These are phyloP conservation scores for Cephalopterus ornatus DNA, from an alignment of 2,113 vertebrate genomes.

Conservation along the genomic window DNA sequence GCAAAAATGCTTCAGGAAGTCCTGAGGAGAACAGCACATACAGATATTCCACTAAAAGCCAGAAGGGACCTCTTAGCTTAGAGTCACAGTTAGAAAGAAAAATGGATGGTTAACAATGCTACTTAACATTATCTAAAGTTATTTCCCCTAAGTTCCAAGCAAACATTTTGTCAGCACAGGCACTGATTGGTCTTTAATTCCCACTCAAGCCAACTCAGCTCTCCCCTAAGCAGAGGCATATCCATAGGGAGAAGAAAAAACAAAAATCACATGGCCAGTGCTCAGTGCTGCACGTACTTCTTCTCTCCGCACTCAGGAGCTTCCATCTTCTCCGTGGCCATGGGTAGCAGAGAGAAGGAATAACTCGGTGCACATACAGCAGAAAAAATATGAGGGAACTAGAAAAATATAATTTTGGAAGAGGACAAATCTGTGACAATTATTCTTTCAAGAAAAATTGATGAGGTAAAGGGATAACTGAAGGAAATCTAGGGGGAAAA, in stretches of 20 bases:
- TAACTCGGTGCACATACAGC: not conserved
- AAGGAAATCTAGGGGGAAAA: too few relatives aligned
- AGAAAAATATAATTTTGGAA: not conserved
- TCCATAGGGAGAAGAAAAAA: not conserved
- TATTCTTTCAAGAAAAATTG: too few relatives aligned
- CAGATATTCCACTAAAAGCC: not conserved
- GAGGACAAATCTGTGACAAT: not conserved
- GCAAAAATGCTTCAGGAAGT: not conserved
- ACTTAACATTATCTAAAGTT: not conserved
- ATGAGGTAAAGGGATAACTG: too few relatives aligned
- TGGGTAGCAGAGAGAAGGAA: not conserved
- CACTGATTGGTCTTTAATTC: not conserved
- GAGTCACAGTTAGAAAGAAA: not conserved
- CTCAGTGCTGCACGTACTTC: not conserved
- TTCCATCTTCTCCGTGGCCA: not conserved
- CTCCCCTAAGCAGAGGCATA: not conserved
- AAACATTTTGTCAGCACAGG: not conserved
- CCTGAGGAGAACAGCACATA: not conserved
- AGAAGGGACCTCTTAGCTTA: not conserved
- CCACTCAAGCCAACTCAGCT: not conserved
- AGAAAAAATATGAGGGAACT: not conserved
- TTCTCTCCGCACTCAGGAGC: not conserved
- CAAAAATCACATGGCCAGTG: not conserved
- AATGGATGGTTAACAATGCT: not conserved
- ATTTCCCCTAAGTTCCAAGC: not conserved